Conservation (phyloP, 2,113 vertebrate species). For the Odocoileus virginianus region DNA sequence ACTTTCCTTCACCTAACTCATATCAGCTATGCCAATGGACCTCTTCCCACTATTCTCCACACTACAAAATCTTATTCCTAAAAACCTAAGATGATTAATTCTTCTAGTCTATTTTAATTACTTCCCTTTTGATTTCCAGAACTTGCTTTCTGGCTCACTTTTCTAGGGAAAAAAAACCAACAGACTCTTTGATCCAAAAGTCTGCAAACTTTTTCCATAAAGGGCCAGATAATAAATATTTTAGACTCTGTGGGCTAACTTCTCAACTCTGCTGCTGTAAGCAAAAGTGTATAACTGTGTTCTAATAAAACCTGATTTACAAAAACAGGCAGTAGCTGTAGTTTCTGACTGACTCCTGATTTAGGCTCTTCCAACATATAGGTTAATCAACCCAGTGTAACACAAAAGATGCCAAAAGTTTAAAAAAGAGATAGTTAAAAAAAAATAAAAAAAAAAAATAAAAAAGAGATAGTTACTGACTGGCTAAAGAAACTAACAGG, state of each 20-base stretch:
- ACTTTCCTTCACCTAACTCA: not conserved
- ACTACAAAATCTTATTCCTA: not conserved
- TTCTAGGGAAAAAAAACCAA: not conserved
- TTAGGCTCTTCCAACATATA: not conserved
- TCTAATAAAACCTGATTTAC: conserved; percentile 13
- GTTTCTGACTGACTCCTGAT: not conserved
- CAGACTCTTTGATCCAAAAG: not conserved
- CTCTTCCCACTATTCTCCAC: not conserved
- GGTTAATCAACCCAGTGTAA: not conserved
- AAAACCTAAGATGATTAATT: conserved; percentile 17
- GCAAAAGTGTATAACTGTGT: not conserved
- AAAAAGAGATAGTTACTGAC: not conserved
- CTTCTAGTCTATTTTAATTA: not conserved
- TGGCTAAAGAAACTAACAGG: not conserved
- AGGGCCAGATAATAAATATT: not conserved
- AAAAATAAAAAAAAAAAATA: not conserved
- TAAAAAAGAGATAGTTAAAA: not conserved
- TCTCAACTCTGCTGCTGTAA: not conserved
- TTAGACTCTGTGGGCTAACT: not conserved
- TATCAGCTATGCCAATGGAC: not conserved
- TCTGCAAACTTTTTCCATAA: not conserved
- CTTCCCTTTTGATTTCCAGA: not conserved
- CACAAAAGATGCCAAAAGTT: not conserved
- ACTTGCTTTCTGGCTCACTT: not conserved
- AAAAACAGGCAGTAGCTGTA: not conserved